phyloP scores from a whole-genome alignment of 1,140 invertebrate genomes.

The Nasonia longicornis region DNA sequence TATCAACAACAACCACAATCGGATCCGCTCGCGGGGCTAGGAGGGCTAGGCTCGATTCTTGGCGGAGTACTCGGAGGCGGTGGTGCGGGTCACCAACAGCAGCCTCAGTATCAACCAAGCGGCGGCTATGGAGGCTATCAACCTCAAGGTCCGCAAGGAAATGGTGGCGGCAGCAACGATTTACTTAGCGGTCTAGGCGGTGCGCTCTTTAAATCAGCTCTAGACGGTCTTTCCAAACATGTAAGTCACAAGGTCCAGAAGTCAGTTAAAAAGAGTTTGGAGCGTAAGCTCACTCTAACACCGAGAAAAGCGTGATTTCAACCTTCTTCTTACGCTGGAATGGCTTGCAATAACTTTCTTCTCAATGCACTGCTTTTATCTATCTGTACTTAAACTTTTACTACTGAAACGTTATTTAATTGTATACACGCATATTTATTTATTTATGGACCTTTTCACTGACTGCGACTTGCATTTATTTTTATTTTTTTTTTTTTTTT shows the following conservation, averaged over 20 bases:
- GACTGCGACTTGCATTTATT: neutral
- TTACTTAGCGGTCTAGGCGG: slow-evolving; percentile 60
- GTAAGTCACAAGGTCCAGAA: slow-evolving; percentile 49
- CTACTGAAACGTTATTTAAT: neutral
- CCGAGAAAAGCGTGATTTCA: slow-evolving; percentile 5
- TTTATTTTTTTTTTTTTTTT: slow-evolving; percentile 17
- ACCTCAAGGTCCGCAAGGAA: slow-evolving; percentile 47
- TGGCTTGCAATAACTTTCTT: neutral
- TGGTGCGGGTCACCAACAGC: slow-evolving; percentile 37
- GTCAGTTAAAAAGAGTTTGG: neutral
- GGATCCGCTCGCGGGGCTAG: slow-evolving; percentile 52
- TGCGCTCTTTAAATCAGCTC: slow-evolving; percentile 60
- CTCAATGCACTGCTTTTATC: neutral
- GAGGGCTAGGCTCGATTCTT: slow-evolving; percentile 59
- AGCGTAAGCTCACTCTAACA: neutral
- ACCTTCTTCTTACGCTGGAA: neutral
- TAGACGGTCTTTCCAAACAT: slow-evolving; percentile 61
- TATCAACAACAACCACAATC: slow-evolving; percentile 47
- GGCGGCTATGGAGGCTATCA: slow-evolving; percentile 51
- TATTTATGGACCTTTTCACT: neutral
- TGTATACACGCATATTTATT: slow-evolving; percentile 9
- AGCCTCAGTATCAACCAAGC: slow-evolving; percentile 41
- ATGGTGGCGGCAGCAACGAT: slow-evolving; percentile 53
- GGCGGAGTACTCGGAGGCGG: slow-evolving; percentile 63
- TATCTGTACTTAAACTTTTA: neutral